Percentiles rank a stretch among this genome's conserved stretches.
Conservation (phyloP, 2,113 vertebrate species). For the Sphaerodactylus townsendi region DNA sequence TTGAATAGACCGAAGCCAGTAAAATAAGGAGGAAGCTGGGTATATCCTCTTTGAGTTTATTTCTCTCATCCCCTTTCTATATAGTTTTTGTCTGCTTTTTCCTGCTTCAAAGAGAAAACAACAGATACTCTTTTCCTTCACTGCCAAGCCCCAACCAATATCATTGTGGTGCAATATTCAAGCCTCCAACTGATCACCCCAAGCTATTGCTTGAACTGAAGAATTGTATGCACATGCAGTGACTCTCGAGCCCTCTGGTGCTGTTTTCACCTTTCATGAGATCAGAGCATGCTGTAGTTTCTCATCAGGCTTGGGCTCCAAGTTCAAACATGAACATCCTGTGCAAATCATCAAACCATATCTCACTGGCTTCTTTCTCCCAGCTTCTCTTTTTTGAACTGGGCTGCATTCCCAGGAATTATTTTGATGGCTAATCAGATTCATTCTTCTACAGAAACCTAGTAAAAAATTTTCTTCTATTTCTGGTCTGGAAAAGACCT, state of each 20-base stretch:
- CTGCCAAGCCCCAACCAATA: not conserved
- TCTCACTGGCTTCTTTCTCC: not conserved
- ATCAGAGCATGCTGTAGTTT: not conserved
- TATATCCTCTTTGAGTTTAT: constrained; percentile 13
- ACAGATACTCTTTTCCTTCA: fast-evolving
- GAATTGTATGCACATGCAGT: not conserved
- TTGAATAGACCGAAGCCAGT: not conserved
- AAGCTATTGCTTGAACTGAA: not conserved
- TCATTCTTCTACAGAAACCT: not conserved
- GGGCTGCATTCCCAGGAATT: not conserved
- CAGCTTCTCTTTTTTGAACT: not conserved
- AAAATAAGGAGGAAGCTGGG: constrained; percentile 34
- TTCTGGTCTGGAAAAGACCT: not conserved
- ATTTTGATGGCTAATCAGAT: not conserved
- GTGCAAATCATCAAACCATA: not conserved
- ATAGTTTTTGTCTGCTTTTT: not conserved
- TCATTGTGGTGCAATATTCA: not conserved
- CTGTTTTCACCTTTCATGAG: not conserved
- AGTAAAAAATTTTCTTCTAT: not conserved
- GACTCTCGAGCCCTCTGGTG: not conserved
- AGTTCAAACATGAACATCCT: not conserved
- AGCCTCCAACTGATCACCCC: not conserved
- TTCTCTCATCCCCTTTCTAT: constrained; percentile 1
- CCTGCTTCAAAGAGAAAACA: fast-evolving
- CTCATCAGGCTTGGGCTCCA: not conserved